Conservation (phyloP, 2,113 vertebrate species). For the Oophaga pumilio region DNA sequence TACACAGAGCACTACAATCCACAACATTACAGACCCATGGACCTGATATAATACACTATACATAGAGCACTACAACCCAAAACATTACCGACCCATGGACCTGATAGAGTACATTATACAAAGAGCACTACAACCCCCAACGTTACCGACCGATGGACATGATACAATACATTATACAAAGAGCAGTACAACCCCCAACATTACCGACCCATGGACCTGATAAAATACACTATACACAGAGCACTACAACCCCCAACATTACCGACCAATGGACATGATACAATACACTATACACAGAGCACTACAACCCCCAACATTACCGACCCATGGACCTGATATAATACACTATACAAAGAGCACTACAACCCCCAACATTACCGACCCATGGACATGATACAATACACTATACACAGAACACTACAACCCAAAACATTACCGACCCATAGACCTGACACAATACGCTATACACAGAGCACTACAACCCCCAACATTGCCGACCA, state of each 20-base stretch:
- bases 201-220: not conserved
- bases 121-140: not conserved
- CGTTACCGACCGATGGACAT: not conserved
- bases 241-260: not conserved
- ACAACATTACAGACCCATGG: not conserved
- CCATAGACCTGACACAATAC: too few relatives aligned
- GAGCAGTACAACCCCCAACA: not conserved
- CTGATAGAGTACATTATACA: not conserved
- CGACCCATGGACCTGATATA: not conserved
- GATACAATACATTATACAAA: not conserved
- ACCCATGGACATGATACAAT: not conserved
- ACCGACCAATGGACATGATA: not conserved
- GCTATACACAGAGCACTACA: not conserved
- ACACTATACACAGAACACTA: not conserved
- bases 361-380: not conserved
- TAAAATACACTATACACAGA: not conserved
- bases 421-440: not conserved
- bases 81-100: not conserved
- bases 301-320: not conserved
- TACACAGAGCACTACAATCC: not conserved
- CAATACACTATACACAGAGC: not conserved
- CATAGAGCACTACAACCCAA: not conserved
- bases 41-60: not conserved
- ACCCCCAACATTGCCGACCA: not conserved
- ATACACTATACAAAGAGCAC: not conserved